Base-by-base conservation (phyloP, 2,888 invertebrate species). In the Icerya purchasi region DNA sequence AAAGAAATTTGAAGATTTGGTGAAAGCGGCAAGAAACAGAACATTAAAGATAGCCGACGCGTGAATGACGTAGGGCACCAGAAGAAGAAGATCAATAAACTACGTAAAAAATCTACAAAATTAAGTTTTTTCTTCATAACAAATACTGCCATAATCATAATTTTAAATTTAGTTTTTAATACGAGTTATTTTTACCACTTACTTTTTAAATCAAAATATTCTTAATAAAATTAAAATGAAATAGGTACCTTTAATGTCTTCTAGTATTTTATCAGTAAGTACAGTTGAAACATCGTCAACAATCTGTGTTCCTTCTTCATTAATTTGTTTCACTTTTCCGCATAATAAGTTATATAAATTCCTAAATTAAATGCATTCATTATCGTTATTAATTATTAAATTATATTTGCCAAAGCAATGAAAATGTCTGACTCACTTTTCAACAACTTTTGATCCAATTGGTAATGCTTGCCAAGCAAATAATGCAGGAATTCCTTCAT, bases 401-500 rank as follows among this genome's bases (percentile, higher is more conserved):
- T 36, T 36, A 8, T 36, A 36, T 36, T 14, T 36, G 36, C 5
- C 36, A 14, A 36, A 36, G 14, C 5, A 36, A 14, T 36, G 51
- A 19, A 24, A 54, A 61, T 58, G 50, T 20, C 71, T 71, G 36
- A 78, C 76, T 74, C 77, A 84, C 71, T 74, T 75, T 66, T 84
- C 83, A 60, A 89, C 73, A 2, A 83, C 79, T 69, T 79, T 77
- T 19, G 84, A 82, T 14, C 82, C 94, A 50, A 87, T 75, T 52
- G 89, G 84, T 66, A 84, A 77, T 54, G 86, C 79, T 72, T 91
- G 86, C 77, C 89, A 81, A 2, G 89, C 86, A 68, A 81, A 81
- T 53, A 96, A 74, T 61, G 94, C 78, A 51, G 92, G 87, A 56
- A 87, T 81, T 2, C 91, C 86, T 73, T 90, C 85, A 68, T 83